Evolutionary conservation across 2,797 vertebrate genomes (phyloP).

Genomic region (Danio kyathit): DNA sequence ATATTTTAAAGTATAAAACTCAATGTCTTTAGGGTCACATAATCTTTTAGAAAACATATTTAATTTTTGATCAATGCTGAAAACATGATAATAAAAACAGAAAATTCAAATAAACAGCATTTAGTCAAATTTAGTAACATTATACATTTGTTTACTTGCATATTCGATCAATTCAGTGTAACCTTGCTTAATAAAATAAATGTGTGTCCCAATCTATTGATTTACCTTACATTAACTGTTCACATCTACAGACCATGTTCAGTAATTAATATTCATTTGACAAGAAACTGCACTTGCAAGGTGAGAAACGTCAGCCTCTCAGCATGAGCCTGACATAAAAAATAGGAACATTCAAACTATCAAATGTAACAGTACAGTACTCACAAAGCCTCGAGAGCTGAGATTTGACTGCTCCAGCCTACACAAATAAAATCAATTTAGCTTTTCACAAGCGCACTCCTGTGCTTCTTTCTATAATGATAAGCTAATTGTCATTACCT

Average conservation of each 20-base stretch:
- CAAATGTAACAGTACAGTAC: neutral
- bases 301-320: neutral
- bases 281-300: neutral
- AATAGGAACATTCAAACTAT: neutral
- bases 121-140: neutral
- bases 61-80: too few species aligned
- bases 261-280: neutral
- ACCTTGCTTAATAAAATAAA: neutral
- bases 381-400: neutral
- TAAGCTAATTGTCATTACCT: neutral
- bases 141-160: neutral
- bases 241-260: neutral
- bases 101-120: neutral
- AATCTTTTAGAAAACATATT: neutral
- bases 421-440: constrained; percentile 5
- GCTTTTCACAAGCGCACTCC: neutral
- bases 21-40: neutral
- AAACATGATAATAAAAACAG: neutral
- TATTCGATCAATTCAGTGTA: neutral
- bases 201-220: neutral
- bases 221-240: neutral
- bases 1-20: too few species aligned
- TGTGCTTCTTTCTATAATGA: neutral
- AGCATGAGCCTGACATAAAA: neutral
- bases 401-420: neutral